phyloP scores from a whole-genome alignment of 2,113 vertebrate genomes.

The Hemicordylus capensis region DNA sequence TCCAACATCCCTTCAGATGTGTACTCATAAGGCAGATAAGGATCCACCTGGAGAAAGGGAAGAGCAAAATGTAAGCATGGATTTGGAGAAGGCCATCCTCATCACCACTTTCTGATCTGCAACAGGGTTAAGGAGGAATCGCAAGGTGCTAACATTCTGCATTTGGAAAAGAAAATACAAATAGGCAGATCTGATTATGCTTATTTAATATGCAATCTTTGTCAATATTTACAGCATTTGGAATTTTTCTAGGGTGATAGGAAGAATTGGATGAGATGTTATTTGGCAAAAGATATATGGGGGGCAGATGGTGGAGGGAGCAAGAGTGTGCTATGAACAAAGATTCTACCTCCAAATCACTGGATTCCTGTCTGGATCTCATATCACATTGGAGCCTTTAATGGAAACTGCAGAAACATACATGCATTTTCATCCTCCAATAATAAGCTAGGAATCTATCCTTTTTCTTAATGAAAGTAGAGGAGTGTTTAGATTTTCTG shows the following conservation, averaged over 20 bases:
- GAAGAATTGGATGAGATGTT: not conserved
- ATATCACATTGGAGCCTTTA: not conserved
- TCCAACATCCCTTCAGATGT: slow-evolving; percentile 97
- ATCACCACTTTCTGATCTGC: not conserved
- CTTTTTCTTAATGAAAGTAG: not conserved
- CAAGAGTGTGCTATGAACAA: not conserved
- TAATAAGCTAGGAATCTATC: not conserved
- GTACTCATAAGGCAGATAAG: slow-evolving; percentile 95
- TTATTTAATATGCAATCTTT: not conserved
- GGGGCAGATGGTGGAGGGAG: too few species aligned
- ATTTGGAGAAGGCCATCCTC: not conserved
- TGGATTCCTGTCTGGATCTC: not conserved
- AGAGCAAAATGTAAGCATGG: slow-evolving; percentile 20
- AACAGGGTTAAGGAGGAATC: not conserved
- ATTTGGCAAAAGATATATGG: not conserved
- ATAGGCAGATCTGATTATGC: not conserved
- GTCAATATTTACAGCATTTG: not conserved
- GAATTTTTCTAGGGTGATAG: not conserved
- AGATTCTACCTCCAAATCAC: not conserved
- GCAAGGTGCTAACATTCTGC: not conserved
- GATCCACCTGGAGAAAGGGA: slow-evolving; percentile 84
- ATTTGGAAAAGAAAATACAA: not conserved
- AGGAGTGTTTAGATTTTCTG: not conserved
- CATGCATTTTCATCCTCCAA: not conserved
- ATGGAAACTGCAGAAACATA: not conserved